These are phyloP conservation scores for Eupithecia inturbata DNA, from an alignment of 2,888 invertebrate genomes.

Conservation along the genomic window DNA sequence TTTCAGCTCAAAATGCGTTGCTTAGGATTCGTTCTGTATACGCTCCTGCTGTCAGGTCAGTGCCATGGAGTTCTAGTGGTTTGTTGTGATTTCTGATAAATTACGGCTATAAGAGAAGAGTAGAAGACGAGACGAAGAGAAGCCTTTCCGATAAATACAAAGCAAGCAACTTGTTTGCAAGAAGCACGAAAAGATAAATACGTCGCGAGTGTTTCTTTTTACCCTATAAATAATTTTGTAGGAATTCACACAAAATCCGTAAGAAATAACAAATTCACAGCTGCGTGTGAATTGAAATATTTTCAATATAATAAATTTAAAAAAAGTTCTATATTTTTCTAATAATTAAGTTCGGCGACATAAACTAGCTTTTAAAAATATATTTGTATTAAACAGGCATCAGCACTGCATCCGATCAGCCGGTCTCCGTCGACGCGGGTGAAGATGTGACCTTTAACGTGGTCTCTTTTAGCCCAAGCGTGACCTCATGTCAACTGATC, in stretches of 20 bases:
- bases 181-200: neutral
- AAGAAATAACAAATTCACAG: neutral
- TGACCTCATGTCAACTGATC: slow-evolving; percentile 33
- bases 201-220: neutral
- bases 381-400: neutral
- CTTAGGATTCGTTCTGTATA: slow-evolving; percentile 25
- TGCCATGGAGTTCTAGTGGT: neutral
- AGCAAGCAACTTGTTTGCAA: neutral
- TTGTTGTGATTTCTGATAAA: neutral
- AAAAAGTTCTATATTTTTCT: no score
- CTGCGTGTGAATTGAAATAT: neutral
- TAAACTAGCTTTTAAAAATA: neutral
- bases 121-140: neutral
- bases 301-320: no score
- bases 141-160: neutral
- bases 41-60: slow-evolving; percentile 39
- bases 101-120: neutral
- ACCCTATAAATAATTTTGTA: neutral
- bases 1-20: slow-evolving; percentile 29
- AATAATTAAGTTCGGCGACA: neutral
- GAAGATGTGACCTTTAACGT: slow-evolving; percentile 23
- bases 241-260: neutral
- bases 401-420: neutral
- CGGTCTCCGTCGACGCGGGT: slow-evolving; percentile 18
- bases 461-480: neutral